phyloP scores from a whole-genome alignment of 2,888 invertebrate genomes.

The Ferdinandea cuprea region DNA sequence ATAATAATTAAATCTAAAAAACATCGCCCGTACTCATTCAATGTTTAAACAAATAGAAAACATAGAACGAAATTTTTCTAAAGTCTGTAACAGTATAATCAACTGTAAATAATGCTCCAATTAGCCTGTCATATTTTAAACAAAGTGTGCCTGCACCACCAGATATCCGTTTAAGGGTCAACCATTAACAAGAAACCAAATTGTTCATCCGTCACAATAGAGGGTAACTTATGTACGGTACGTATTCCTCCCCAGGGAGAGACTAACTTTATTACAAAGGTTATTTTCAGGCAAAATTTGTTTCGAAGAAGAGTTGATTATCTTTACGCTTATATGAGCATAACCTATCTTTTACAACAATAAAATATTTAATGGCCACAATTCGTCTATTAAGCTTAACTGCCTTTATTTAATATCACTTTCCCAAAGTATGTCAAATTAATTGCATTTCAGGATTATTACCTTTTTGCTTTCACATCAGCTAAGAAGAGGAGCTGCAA shows the following conservation, averaged over 20 bases:
- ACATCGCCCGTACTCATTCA: no score
- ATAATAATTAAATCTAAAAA: no score
- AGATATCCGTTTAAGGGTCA: background rate
- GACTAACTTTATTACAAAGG: background rate
- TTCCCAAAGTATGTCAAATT: slow-evolving; percentile 7
- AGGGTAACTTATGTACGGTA: background rate
- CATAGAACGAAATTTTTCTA: no score
- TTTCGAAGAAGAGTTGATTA: slow-evolving; percentile 1
- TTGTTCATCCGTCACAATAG: background rate
- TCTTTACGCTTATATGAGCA: background rate
- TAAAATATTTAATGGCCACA: background rate
- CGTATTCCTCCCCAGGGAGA: background rate
- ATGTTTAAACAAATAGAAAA: no score
- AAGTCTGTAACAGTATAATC: no score
- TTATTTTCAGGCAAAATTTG: background rate
- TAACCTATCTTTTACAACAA: slow-evolving; percentile 4
- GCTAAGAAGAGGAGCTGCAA: no score
- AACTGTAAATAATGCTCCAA: no score
- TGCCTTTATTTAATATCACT: slow-evolving; percentile 1
- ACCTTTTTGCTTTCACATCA: background rate
- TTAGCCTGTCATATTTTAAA: no score
- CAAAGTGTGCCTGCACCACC: background rate
- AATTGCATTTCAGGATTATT: slow-evolving; percentile 20
- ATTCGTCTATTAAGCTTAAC: slow-evolving; percentile 20
- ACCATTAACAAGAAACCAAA: background rate